Percentiles rank a stretch among this genome's conserved stretches.
phyloP scores from a whole-genome alignment of 1,140 invertebrate species.

The Stenopsyche tienmushanensis region DNA sequence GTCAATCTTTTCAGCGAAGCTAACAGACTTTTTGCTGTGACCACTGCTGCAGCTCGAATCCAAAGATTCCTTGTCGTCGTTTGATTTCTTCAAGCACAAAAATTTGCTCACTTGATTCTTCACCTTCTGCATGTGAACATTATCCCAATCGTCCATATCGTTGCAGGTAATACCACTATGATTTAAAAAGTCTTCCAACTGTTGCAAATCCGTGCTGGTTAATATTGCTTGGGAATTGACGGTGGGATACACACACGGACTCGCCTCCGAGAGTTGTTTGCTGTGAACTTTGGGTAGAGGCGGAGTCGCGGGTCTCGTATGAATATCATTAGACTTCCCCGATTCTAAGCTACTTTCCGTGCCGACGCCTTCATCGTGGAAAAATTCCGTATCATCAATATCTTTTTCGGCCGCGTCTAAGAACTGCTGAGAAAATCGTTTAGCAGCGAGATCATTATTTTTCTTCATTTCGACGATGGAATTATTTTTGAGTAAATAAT shows the following conservation, averaged over 20 bases:
- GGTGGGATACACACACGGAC: conserved; percentile 42
- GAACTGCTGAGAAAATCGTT: conserved; percentile 55
- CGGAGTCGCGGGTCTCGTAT: conserved; percentile 55
- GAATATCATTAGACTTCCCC: conserved; percentile 57
- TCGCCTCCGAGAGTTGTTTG: conserved; percentile 44
- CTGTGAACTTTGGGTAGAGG: conserved; percentile 53
- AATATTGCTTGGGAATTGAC: conserved; percentile 47
- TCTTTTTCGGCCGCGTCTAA: conserved; percentile 55
- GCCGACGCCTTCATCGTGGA: conserved; percentile 55
- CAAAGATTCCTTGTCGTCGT: conserved; percentile 65
- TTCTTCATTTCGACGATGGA: conserved; percentile 58
- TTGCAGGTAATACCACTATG: conserved; percentile 68
- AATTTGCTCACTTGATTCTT: conserved; percentile 70
- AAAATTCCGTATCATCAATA: conserved; percentile 55
- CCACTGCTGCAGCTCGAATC: conserved; percentile 68
- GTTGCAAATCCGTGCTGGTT: conserved; percentile 64
- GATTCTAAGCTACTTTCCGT: conserved; percentile 57
- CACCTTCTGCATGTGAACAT: conserved; percentile 65
- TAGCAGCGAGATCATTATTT: conserved; percentile 62
- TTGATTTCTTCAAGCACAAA: conserved; percentile 63
- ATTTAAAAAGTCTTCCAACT: conserved; percentile 73
- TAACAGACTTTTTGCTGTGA: conserved; percentile 62
- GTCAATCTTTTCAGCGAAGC: conserved; percentile 54
- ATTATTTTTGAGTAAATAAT: conserved; percentile 64
- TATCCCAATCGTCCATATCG: conserved; percentile 65